Base-by-base conservation (phyloP, 1,140 invertebrate species). In the Ruditapes philippinarum region DNA sequence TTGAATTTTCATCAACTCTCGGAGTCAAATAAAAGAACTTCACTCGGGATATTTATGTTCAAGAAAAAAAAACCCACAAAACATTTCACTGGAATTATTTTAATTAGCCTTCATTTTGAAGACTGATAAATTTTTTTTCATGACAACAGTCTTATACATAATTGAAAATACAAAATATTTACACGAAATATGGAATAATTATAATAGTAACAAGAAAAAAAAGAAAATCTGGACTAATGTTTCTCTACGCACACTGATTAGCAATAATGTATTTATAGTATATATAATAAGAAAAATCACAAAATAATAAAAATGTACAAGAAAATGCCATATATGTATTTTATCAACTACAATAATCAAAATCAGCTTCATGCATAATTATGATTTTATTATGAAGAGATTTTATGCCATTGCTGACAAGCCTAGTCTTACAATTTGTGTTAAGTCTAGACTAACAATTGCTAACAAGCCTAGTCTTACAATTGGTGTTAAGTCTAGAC, bases 151-250 rank as follows among this genome's bases (percentile, higher is more conserved):
- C 4, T 49, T 25, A 54, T 84, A 84, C 79, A 81, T 70, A 51
- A 40, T 65, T 60, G 62, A 40, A 81, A 84, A 84, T 31, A 49
- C 42, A 65, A 70, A 42, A 49, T 84, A 83, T 84, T 54, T 84
- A 84, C 82, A 84, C n/a, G 19, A 84, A 70, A 73, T 70, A 70
- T 84, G 82, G 82, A 73, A 84, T 74, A 84, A 84, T 81, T 14
- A 49, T 51, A 38, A 54, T 83, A 68, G 49, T 83, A 83, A 49
- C 25, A 83, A 83, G 40, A 49, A 45, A 74, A 73, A n/a, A 73
- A 73, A 36, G 45, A 76, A 76, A 76, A 76, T 78, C 74, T 78
- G 19, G 74, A 78, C 74, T 78, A 78, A n/a, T 74, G n/a, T 74
- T 28, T 70, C 65, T 38, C 65, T 70, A 78, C 42, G 42, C 74